Evolutionary conservation across 92 coral and sea anemone genomes (phyloP).

Genomic region (Palythoa grandis): DNA sequence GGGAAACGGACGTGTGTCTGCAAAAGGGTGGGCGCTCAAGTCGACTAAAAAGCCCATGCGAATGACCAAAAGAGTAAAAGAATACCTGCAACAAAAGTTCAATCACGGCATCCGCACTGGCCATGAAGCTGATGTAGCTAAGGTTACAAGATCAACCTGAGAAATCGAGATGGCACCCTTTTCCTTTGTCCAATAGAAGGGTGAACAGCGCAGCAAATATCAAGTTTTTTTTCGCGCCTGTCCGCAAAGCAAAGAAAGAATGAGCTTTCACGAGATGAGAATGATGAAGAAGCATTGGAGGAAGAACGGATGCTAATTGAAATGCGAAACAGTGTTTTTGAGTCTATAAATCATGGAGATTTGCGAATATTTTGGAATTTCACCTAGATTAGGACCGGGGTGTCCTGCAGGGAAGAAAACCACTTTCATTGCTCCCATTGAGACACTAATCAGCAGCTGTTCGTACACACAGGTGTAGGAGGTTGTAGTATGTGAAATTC

Average conservation of each 20-base stretch:
- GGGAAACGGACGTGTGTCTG: no score
- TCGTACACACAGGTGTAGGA: not conserved
- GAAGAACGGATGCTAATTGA: not conserved
- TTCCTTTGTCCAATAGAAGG: no score
- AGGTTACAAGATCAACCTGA: constrained; percentile 31
- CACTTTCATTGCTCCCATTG: not conserved
- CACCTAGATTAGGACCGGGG: not conserved
- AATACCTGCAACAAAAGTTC: not conserved
- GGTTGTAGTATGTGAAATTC: no score
- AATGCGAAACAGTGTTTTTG: not conserved
- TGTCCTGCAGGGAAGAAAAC: not conserved
- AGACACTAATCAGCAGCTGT: not conserved
- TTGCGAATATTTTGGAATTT: not conserved
- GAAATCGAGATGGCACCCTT: no score
- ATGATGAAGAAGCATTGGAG: not conserved
- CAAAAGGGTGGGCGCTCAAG: constrained; percentile 8
- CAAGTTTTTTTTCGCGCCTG: no score
- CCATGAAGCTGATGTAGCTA: constrained; percentile 45
- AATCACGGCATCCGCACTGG: constrained; percentile 17
- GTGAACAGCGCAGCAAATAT: no score
- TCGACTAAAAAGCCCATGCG: not conserved
- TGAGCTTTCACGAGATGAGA: no score
- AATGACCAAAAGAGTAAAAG: not conserved
- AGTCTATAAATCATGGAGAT: not conserved
- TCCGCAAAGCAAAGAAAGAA: no score